Percentiles rank a stretch among this genome's conserved stretches.
phyloP scores from a whole-genome alignment of 2,797 vertebrate species.

The Anomalospiza imberbis region DNA sequence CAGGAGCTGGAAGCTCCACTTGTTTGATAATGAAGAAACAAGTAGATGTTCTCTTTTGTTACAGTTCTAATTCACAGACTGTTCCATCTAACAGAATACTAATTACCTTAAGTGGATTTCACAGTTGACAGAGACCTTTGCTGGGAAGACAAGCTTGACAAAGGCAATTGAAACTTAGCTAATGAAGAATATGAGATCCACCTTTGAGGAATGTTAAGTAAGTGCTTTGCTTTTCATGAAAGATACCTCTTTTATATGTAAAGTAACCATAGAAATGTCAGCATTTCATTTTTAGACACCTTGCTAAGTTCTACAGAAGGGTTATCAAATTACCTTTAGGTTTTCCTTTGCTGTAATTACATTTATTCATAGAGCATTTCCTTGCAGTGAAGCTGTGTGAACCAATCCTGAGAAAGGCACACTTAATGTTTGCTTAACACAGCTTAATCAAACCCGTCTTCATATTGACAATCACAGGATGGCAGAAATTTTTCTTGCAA shows the following conservation, averaged over 20 bases:
- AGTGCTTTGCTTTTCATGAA: slow-evolving; percentile 41
- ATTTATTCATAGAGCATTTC: slow-evolving; percentile 35
- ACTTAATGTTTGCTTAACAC: background rate
- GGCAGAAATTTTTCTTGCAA: background rate
- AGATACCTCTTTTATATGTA: slow-evolving; percentile 44
- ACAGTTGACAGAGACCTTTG: slow-evolving; percentile 72
- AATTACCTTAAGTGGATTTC: slow-evolving; percentile 68
- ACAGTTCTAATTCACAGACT: slow-evolving; percentile 47
- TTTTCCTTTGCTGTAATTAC: slow-evolving; percentile 20
- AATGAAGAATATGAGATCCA: slow-evolving; percentile 60
- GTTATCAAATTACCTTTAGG: slow-evolving; percentile 37
- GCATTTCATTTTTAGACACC: slow-evolving; percentile 41
- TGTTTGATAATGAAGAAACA: slow-evolving; percentile 57
- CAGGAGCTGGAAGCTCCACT: background rate
- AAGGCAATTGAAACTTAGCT: slow-evolving; percentile 67
- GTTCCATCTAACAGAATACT: slow-evolving; percentile 67
- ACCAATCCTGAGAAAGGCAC: background rate
- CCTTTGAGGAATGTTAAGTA: slow-evolving; percentile 65
- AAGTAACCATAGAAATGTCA: slow-evolving; percentile 52
- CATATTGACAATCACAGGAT: background rate
- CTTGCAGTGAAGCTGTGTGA: background rate
- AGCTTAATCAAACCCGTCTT: slow-evolving; percentile 25
- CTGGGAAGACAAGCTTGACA: slow-evolving; percentile 62
- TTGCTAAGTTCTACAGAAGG: slow-evolving; percentile 36
- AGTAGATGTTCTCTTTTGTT: slow-evolving; percentile 42